Base-by-base conservation (phyloP, 2,113 vertebrate species). In the Cyprinus carpio region DNA sequence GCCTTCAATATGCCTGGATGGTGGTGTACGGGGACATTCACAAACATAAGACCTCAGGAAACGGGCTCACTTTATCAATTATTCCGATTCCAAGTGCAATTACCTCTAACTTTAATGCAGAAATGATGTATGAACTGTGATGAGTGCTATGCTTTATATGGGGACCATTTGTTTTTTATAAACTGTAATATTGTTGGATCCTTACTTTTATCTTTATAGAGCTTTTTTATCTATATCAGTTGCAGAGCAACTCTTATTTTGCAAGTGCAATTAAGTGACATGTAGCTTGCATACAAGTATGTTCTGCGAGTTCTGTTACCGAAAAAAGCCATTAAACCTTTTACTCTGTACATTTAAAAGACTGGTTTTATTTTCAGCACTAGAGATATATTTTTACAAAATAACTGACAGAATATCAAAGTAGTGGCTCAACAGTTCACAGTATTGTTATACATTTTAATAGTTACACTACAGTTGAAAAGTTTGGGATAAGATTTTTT, bases 171-270 rank as follows among this genome's bases (percentile, higher is more conserved):
- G 46, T n/a, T 13, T 80, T 54, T 69, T n/a, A 18, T 16, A 56
- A 77, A 25, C 34, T 8, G 23, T 27, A 16, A 43, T 29, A 18
- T 10, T 7, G 20, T 67, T 34, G n/a, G 56, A 78, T 43, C 46
- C 56, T 34, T 79, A 23, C 60, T 72, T 13, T 78, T 0, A 40
- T 51, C 65, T 83, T 87, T 74, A 72, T 71, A 49, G 37, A 51
- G 43, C 40, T 67, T 75, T 76, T 84, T 81, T 80, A 10, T 81
- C 43, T 75, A 27, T 76, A 43, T 54, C 43, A 54, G 86, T 87
- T 84, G 84, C 75, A 88, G 81, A 86, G 81, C 65, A 83, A 88
- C 81, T 67, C 69, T 67, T 54, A 49, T 74, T 46, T 62, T 75
- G n/a, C 49, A 60, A 84, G 64, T 46, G 29, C 31, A 51, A 46